Conservation (phyloP, 2,113 vertebrate genomes). For the Salvelinus sp. region DNA sequence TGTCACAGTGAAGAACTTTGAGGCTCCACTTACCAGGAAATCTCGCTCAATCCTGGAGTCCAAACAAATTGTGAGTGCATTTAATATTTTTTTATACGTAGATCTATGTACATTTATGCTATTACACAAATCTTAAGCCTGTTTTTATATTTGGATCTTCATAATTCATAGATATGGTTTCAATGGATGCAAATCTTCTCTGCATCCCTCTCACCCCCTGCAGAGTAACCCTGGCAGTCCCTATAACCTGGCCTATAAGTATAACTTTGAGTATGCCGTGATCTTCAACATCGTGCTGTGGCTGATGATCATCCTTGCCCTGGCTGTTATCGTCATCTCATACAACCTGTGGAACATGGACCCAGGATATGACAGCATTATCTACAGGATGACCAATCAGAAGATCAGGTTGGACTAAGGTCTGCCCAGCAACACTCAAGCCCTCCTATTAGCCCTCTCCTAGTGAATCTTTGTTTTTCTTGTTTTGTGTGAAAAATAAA, state of each 20-base stretch:
- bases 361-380: conserved; percentile 98
- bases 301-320: conserved; percentile 89
- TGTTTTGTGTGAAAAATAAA: conserved; percentile 37
- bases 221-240: conserved; percentile 76
- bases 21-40: conserved; percentile 86
- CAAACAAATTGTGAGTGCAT: conserved; percentile 74
- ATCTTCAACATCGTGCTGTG: conserved; percentile 97
- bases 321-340: conserved; percentile 86
- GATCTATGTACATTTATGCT: not conserved
- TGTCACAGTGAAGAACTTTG: conserved; percentile 87
- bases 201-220: conserved; percentile 10
- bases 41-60: conserved; percentile 88
- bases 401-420: conserved; percentile 96
- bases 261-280: conserved; percentile 90
- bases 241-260: conserved; percentile 92
- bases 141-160: not conserved
- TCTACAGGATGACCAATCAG: conserved; percentile 99
- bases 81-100: not conserved
- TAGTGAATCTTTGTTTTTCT: conserved; percentile 42
- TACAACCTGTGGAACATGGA: conserved; percentile 99
- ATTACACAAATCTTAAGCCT: not conserved
- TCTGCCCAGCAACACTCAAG: conserved; percentile 16
- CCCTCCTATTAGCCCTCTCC: conserved; percentile 19
- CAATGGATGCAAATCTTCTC: no score
- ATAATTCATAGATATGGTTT: no score